These are phyloP conservation scores for Anhinga rufa DNA, from an alignment of 2,113 vertebrate species.

Conservation along the genomic window DNA sequence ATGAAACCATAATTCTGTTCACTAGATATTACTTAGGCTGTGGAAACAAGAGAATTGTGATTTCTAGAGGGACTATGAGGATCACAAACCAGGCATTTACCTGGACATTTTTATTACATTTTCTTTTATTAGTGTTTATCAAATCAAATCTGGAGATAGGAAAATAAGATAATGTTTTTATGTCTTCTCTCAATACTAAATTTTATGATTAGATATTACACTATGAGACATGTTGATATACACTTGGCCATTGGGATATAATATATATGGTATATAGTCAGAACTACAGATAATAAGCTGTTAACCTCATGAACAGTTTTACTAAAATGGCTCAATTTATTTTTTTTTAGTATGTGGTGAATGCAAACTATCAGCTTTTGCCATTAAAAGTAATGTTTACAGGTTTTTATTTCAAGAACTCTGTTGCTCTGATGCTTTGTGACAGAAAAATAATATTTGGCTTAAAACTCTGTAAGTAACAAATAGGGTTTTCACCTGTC, in stretches of 20 bases:
- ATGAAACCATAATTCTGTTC: slow-evolving; percentile 60
- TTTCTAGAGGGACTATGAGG: slow-evolving; percentile 18
- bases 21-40: slow-evolving; percentile 42
- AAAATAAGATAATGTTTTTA: slow-evolving; percentile 37
- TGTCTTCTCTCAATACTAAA: neutral
- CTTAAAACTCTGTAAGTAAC: neutral
- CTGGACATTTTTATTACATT: slow-evolving; percentile 42
- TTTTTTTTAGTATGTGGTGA: neutral
- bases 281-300: neutral
- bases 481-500: neutral
- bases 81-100: slow-evolving; percentile 52
- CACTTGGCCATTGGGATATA: neutral
- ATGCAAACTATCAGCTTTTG: neutral
- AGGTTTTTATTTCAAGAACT: neutral
- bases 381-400: neutral
- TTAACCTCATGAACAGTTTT: neutral
- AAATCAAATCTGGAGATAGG: slow-evolving; percentile 17
- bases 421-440: neutral
- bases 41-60: slow-evolving; percentile 28
- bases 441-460: neutral
- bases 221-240: neutral
- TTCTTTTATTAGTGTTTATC: slow-evolving; percentile 37
- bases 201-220: slow-evolving; percentile 19
- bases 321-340: neutral
- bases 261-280: neutral